phyloP scores from a whole-genome alignment of 1,140 invertebrate species.

The Spodoptera litura region DNA sequence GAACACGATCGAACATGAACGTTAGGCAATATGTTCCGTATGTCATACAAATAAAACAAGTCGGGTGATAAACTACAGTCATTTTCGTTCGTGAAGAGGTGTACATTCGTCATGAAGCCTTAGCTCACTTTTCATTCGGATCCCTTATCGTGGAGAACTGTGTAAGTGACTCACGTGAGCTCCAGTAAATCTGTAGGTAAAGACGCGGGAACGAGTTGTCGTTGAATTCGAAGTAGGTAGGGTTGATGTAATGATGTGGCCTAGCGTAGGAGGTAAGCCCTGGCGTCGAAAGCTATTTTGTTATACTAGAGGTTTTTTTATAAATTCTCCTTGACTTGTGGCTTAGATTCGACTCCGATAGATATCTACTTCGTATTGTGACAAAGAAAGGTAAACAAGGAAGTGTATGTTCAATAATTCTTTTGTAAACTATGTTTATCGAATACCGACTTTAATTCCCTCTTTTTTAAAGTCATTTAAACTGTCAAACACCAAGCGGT shows the following conservation, averaged over 20 bases:
- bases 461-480: no score
- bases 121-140: conserved; percentile 42
- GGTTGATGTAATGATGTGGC: neutral
- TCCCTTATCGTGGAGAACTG: conserved; percentile 27
- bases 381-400: no score
- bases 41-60: conserved; percentile 45
- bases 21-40: conserved; percentile 37
- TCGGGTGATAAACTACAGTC: conserved; percentile 43
- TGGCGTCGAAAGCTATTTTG: no score
- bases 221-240: neutral
- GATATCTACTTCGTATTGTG: no score
- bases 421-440: no score
- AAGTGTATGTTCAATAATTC: no score
- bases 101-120: conserved; percentile 42
- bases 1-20: conserved; percentile 36
- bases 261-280: neutral
- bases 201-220: conserved; percentile 21
- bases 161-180: conserved; percentile 43
- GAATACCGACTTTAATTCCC: no score
- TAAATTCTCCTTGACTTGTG: no score
- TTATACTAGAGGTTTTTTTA: no score
- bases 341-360: no score
- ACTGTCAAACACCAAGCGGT: no score
- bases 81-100: conserved; percentile 45
- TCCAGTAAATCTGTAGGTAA: conserved; percentile 33